Evolutionary conservation across 92 coral and sea anemone species (phyloP).

Genomic region (Diadumene lineata): DNA sequence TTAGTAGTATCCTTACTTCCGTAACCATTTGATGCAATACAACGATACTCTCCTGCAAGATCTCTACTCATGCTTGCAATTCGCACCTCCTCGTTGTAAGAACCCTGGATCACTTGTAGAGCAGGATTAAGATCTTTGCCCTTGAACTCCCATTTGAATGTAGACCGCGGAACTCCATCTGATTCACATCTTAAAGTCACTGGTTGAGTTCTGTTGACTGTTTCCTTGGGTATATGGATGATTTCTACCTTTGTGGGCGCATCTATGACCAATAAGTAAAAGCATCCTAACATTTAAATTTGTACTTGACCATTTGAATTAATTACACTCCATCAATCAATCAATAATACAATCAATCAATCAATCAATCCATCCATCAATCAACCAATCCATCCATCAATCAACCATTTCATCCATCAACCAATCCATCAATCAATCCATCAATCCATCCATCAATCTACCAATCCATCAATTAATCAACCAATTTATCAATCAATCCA

Average conservation of each 20-base stretch:
- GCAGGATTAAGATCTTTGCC: slow-evolving; percentile 8
- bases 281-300: too few species aligned
- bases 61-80: slow-evolving; percentile 28
- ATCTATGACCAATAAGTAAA: slow-evolving; percentile 42
- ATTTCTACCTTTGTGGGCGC: slow-evolving; percentile 49
- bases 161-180: slow-evolving; percentile 63
- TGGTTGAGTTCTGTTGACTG: slow-evolving; percentile 6
- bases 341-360: too few species aligned
- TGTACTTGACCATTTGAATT: too few species aligned
- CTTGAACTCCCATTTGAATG: slow-evolving; percentile 56
- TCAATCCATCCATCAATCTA: too few species aligned
- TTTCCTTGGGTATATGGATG: slow-evolving; percentile 12
- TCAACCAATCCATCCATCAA: too few species aligned
- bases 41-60: slow-evolving; percentile 69
- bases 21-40: slow-evolving; percentile 60
- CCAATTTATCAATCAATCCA: too few species aligned
- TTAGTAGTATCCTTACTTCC: slow-evolving; percentile 38
- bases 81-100: not conserved
- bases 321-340: too few species aligned
- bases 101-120: not conserved
- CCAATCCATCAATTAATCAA: too few species aligned
- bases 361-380: too few species aligned
- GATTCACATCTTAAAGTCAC: slow-evolving; percentile 51
- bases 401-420: too few species aligned
- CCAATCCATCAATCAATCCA: too few species aligned